Conservation (phyloP, 2,113 vertebrate species). For the Circaetus cinerascens region DNA sequence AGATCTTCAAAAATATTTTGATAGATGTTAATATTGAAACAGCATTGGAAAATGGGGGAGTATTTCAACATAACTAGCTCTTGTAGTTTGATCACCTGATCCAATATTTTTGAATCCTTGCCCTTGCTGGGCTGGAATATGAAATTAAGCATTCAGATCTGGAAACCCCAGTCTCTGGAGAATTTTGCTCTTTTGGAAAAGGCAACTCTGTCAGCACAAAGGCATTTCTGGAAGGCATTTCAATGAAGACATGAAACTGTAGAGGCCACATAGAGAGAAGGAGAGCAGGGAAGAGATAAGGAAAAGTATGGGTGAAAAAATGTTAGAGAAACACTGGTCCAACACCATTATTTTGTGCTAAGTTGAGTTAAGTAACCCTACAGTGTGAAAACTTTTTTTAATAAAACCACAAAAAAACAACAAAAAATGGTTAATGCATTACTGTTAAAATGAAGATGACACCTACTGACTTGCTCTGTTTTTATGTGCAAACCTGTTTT, state of each 20-base stretch:
- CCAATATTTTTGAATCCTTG: constrained; percentile 54
- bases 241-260: constrained; percentile 40
- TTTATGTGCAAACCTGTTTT: not conserved
- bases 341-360: constrained; percentile 3
- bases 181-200: constrained; percentile 64
- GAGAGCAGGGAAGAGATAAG: constrained; percentile 12
- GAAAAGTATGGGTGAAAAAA: not conserved
- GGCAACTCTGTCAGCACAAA: constrained; percentile 61
- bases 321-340: not conserved
- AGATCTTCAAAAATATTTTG: constrained; percentile 17
- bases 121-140: constrained; percentile 53
- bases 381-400: not conserved
- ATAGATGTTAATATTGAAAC: constrained; percentile 36
- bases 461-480: not conserved
- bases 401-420: not conserved
- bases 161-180: constrained; percentile 44
- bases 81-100: not conserved
- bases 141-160: constrained; percentile 73
- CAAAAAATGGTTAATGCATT: not conserved
- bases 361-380: not conserved
- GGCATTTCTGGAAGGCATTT: constrained; percentile 63
- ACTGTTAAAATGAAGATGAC: not conserved
- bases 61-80: not conserved
- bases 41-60: not conserved
- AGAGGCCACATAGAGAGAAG: not conserved